Percentiles rank a stretch among this genome's conserved stretches.
Conservation (phyloP, 2,888 invertebrate genomes). For the Sipha maydis region DNA sequence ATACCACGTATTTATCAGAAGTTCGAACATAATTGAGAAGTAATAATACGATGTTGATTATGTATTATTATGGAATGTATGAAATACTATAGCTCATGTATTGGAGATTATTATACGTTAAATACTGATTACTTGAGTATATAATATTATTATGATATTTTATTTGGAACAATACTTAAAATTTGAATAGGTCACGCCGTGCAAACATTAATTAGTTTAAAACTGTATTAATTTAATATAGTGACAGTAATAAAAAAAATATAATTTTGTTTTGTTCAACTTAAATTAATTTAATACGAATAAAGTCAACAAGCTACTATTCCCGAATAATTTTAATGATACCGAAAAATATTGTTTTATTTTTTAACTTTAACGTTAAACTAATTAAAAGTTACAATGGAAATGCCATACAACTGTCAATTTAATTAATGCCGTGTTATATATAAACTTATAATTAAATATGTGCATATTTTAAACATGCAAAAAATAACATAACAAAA, state of each 20-base stretch:
- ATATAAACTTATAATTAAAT: conserved; percentile 53
- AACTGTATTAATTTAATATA: not conserved
- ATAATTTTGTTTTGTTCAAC: not conserved
- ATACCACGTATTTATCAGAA: conserved; percentile 17
- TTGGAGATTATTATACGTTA: not conserved
- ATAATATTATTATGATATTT: not conserved
- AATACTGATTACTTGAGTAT: not conserved
- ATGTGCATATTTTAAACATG: conserved; percentile 23
- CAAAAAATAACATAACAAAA: conserved; percentile 21
- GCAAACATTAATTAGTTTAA: not conserved
- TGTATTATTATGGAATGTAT: conserved; percentile 26
- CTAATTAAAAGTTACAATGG: conserved; percentile 17
- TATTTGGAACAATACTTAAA: not conserved
- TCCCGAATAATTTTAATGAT: not conserved
- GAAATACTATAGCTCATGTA: not conserved
- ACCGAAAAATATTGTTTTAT: conserved; percentile 13
- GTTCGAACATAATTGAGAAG: conserved; percentile 50
- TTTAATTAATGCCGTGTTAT: conserved; percentile 20
- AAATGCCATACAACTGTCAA: conserved; percentile 9
- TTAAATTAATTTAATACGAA: conserved; percentile 19
- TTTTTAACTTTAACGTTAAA: conserved; percentile 27
- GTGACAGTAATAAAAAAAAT: not conserved
- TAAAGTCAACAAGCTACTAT: not conserved
- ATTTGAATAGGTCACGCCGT: too few relatives aligned
- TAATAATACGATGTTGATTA: conserved; percentile 46